Conservation (phyloP, 2,888 invertebrate genomes). For the Mycalesis mineus region DNA sequence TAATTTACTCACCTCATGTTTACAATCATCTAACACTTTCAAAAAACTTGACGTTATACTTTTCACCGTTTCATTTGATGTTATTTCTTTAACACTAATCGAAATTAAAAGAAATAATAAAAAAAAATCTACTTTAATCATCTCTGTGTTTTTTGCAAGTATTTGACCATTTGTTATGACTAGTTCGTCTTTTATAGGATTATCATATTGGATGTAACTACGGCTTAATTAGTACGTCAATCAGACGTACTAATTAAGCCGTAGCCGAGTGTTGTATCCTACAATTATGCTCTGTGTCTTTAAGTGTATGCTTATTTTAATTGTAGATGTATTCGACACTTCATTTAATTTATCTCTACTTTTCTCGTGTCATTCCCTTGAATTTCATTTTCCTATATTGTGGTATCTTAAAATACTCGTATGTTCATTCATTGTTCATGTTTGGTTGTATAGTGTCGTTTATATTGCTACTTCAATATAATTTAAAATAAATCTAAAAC, state of each 20-base stretch:
- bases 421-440: background rate
- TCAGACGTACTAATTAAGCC: too few relatives aligned
- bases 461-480: too few relatives aligned
- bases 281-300: background rate
- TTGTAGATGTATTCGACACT: background rate
- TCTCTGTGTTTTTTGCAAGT: background rate
- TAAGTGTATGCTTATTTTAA: background rate
- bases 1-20: conserved; percentile 44
- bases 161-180: background rate
- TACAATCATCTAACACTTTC: conserved; percentile 52
- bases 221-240: background rate
- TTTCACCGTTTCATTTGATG: conserved; percentile 47
- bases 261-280: background rate
- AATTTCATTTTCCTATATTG: background rate
- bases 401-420: too few relatives aligned
- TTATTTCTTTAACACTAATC: conserved; percentile 27
- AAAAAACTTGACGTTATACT: conserved; percentile 50
- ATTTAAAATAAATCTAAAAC: too few relatives aligned
- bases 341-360: background rate
- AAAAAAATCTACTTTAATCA: background rate
- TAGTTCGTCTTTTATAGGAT: background rate
- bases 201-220: background rate
- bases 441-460: too few relatives aligned
- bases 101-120: background rate
- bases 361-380: background rate